phyloP scores from a whole-genome alignment of 2,113 vertebrate genomes.

The Gallinago undulata region DNA sequence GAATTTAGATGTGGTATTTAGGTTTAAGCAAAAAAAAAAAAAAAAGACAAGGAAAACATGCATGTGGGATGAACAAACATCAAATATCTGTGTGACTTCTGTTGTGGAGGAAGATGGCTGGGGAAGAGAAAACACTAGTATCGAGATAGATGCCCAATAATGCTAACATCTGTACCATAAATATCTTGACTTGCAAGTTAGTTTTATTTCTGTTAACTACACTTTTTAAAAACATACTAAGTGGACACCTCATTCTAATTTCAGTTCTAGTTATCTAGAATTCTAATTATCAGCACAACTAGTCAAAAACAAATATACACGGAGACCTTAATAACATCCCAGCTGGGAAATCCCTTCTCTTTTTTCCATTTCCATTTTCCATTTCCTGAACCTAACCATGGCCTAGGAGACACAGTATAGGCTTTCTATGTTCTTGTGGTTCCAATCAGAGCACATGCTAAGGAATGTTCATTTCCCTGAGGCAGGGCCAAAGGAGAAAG shows the following conservation, averaged over 20 bases:
- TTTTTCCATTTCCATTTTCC: too few relatives aligned
- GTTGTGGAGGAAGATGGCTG: neutral
- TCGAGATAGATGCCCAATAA: neutral
- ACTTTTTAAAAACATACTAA: neutral
- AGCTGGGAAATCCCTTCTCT: neutral
- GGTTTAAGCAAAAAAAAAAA: neutral
- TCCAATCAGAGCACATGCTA: neutral
- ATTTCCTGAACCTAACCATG: neutral
- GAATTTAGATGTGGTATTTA: constrained; percentile 39
- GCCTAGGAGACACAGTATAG: neutral
- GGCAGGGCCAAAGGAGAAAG: neutral
- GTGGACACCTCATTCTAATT: neutral
- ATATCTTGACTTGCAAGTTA: neutral
- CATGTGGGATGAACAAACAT: constrained; percentile 15
- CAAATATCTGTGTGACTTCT: constrained; percentile 13
- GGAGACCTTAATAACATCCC: neutral
- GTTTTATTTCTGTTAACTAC: neutral
- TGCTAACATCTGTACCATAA: neutral
- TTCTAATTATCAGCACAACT: neutral
- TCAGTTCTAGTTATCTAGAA: too few relatives aligned
- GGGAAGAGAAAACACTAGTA: neutral
- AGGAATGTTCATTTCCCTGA: neutral
- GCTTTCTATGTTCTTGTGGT: neutral
- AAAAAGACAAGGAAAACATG: constrained; percentile 48
- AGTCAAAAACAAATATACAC: neutral